Evolutionary conservation across 2,888 invertebrate species (phyloP).

Genomic region (Coelopa pilipes): DNA sequence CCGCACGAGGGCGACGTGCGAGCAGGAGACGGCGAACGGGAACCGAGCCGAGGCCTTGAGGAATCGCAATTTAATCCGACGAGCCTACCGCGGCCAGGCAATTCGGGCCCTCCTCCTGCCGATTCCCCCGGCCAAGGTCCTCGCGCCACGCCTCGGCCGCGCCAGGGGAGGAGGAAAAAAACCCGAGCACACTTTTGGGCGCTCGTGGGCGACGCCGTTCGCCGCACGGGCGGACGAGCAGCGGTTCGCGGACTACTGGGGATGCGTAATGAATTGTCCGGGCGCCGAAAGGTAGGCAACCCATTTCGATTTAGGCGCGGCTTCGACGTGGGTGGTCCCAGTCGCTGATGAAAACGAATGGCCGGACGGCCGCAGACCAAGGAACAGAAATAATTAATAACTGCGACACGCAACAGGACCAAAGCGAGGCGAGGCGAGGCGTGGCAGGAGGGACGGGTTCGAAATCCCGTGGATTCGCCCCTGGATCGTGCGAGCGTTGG

Average conservation of each 20-base stretch:
- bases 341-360: too few species aligned
- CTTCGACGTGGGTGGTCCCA: background rate
- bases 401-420: too few species aligned
- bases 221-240: background rate
- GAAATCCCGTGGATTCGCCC: too few species aligned
- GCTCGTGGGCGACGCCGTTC: background rate
- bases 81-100: background rate
- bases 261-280: background rate
- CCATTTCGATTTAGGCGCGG: constrained; percentile 1
- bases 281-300: background rate
- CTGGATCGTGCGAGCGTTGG: too few species aligned
- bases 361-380: too few species aligned
- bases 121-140: background rate
- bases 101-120: background rate
- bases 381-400: background rate
- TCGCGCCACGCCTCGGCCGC: too few species aligned
- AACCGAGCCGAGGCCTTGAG: too few species aligned
- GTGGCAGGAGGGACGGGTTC: too few species aligned
- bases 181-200: background rate
- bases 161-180: too few species aligned
- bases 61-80: background rate
- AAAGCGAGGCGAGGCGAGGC: too few species aligned
- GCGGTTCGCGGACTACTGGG: background rate
- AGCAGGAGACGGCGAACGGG: background rate
- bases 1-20: background rate